Evolutionary conservation across 1,140 invertebrate species (phyloP).

Genomic region (Heliconius himera): DNA sequence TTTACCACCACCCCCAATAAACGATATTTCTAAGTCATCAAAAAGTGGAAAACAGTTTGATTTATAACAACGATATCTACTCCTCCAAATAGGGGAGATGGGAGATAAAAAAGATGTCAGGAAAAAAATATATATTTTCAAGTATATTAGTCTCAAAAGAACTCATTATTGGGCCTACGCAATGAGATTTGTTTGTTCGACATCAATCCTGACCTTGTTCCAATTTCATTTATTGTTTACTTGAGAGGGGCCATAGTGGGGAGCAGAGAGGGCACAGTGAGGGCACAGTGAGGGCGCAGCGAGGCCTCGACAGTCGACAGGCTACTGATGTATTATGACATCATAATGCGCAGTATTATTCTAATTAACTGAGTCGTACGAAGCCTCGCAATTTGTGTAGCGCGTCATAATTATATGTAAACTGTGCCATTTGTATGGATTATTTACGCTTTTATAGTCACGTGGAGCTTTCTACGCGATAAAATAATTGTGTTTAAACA

Average conservation of each 20-base stretch:
- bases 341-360: slow-evolving; percentile 11
- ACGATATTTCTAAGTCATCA: no score
- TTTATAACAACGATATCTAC: not conserved
- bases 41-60: no score
- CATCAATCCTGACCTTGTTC: slow-evolving; percentile 12
- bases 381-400: not conserved
- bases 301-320: not conserved
- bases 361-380: slow-evolving; percentile 18
- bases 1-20: no score
- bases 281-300: not conserved
- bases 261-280: no score
- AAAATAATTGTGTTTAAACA: not conserved
- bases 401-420: slow-evolving; percentile 13
- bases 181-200: slow-evolving; percentile 13
- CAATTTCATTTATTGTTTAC: not conserved
- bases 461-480: slow-evolving; percentile 3
- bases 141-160: not conserved
- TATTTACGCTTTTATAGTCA: slow-evolving; percentile 18
- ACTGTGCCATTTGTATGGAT: slow-evolving; percentile 14
- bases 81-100: no score
- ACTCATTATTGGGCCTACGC: slow-evolving; percentile 1
- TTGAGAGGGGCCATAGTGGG: not conserved
- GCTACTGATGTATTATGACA: slow-evolving; percentile 8
- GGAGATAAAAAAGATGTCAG: no score
- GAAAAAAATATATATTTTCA: not conserved